Evolutionary conservation across 30 jellyfish, hydroid and myxozoan genomes (phyloP), one percentile per base, ranked within the genome.

Genomic region (Nemopilema nomurai): DNA sequence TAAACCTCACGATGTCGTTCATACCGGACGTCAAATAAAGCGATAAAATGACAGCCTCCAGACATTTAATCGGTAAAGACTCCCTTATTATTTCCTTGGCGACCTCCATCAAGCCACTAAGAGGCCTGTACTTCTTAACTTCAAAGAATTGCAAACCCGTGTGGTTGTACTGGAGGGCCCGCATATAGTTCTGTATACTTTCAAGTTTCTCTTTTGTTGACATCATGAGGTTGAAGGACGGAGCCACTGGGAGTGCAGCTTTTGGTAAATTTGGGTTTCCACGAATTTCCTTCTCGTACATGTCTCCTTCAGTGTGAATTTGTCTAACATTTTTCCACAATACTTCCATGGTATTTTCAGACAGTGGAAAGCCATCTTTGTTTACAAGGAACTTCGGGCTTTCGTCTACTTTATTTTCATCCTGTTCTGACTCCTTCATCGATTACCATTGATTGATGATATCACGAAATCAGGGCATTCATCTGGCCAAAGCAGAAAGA

Each of bases 131-230:
- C 67, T 81, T 89, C 79, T 80, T 88, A 9, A 93, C 90, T 51
- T 93, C 94, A 69, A 93, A 93, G 26, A 93, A 88, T 51, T 93
- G 96, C 87, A 87, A 71, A 33, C 98, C 98, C 0, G 97, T 88
- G 66, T 88, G 97, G 79, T 93, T 93, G 81, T 93, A 93, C 77
- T 93, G 97, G 53, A 93, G 71, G 32, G 72, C 81, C 62, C 83
- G 73, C 91, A 93, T 22, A 68, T 83, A 93, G 26, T 70, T 74
- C 78, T 93, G 98, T 32, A 93, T 85, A 0, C 16, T 28, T 57
- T 81, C 50, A 27, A 87, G 67, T 64, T 83, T 87, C 16, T 92
- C 95, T 3, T 51, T 27, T 26, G 85, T 49, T 41, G 91, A 50
- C 81, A 77, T 83, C n/a, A 72, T 65, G 20, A 78, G 62, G 23